Percentiles rank a stretch among this genome's conserved stretches.
Evolutionary conservation across 2,113 vertebrate genomes (phyloP).

Genomic region (Macrotus californicus): DNA sequence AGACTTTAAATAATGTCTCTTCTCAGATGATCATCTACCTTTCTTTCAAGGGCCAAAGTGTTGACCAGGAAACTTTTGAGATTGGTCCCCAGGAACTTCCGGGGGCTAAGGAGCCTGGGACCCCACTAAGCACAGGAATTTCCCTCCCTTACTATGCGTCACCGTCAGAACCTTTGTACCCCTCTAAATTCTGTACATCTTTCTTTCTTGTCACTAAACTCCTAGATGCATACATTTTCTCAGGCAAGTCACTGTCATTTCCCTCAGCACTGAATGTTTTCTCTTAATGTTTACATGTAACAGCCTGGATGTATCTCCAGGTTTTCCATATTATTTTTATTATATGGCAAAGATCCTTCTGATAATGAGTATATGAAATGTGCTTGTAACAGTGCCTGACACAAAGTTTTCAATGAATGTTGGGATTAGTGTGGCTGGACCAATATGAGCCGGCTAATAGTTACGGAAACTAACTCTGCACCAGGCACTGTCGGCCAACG

Average conservation of each 20-base stretch:
- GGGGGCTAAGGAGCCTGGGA: background rate
- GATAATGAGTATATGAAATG: background rate
- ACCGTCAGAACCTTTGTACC: background rate
- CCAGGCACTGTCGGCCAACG: background rate
- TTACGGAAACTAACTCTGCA: background rate
- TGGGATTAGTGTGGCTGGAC: background rate
- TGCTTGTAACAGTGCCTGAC: background rate
- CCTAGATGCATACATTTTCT: background rate
- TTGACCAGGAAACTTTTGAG: background rate
- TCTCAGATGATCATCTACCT: background rate
- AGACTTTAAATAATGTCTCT: background rate
- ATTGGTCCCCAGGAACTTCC: background rate
- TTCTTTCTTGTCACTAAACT: background rate
- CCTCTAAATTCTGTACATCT: background rate
- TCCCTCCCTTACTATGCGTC: background rate
- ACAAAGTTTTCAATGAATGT: background rate
- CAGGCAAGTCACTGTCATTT: background rate
- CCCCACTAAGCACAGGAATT: background rate
- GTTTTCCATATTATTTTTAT: background rate
- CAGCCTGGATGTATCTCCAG: background rate
- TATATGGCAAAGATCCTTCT: background rate
- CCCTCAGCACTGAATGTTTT: background rate
- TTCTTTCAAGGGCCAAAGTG: background rate
- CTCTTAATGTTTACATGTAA: background rate
- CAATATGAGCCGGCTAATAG: background rate